Conservation (phyloP, 2,888 invertebrate species). For the Morpho helenor region DNA sequence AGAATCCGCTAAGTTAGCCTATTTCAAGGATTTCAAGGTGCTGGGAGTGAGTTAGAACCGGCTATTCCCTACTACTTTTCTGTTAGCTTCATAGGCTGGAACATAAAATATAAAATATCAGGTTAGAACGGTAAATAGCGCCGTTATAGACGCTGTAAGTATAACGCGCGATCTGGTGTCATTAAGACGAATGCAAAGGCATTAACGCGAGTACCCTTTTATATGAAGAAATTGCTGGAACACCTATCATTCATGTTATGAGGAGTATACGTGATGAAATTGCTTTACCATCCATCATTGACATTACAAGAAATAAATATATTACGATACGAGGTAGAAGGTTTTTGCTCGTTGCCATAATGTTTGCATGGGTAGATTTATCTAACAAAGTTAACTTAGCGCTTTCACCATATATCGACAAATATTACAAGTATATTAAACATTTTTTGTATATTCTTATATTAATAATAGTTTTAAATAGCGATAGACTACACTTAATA, state of each 20-base stretch:
- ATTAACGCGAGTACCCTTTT: slow-evolving; percentile 24
- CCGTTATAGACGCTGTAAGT: slow-evolving; percentile 50
- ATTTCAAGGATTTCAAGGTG: too few relatives aligned
- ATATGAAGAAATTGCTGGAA: slow-evolving; percentile 19
- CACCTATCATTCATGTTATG: slow-evolving; percentile 13
- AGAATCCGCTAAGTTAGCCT: too few relatives aligned
- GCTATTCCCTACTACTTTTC: too few relatives aligned
- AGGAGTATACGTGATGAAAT: slow-evolving; percentile 11
- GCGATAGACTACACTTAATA: too few relatives aligned
- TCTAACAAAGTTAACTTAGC: background rate
- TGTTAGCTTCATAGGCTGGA: slow-evolving; percentile 18
- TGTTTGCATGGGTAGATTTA: slow-evolving; percentile 6
- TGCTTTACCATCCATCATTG: slow-evolving; percentile 13
- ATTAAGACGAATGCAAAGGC: slow-evolving; percentile 34
- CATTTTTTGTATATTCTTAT: too few relatives aligned
- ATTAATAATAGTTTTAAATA: too few relatives aligned
- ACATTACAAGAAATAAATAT: slow-evolving; percentile 13
- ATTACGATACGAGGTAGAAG: slow-evolving; percentile 7
- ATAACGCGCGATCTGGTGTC: slow-evolving; percentile 41
- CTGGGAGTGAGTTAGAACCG: too few relatives aligned
- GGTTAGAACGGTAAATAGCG: slow-evolving; percentile 48
- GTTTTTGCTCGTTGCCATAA: slow-evolving; percentile 16
- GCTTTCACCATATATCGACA: too few relatives aligned
- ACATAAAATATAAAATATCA: slow-evolving; percentile 45
- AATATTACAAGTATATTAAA: too few relatives aligned